Base-by-base conservation (phyloP, 2,797 vertebrate species). In the Gephyroberyx darwinii region DNA sequence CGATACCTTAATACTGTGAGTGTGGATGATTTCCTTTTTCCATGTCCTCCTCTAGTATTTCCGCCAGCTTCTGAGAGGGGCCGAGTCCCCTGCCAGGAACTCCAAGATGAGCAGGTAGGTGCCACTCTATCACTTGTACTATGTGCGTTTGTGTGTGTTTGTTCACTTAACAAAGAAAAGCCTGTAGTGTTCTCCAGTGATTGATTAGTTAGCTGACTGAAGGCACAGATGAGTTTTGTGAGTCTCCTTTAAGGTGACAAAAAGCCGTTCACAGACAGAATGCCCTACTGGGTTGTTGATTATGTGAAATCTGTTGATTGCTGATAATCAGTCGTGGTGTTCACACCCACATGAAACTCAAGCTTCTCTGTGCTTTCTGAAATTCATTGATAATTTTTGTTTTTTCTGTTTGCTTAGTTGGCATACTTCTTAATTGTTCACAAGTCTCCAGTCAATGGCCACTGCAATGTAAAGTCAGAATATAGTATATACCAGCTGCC, bases 81-180 rank as follows among this genome's bases (percentile, higher is more conserved):
- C 96, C 20, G 97, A 99, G 87, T 98, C 97, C 59, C 97, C 97
- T 54, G 95, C 96, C 22, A 95, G 97, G 77, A 98, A 96, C 85
- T 98, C 96, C 2, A 98, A 93, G 84, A 96, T 96, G 88, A 98
- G 95, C 94, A 97, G 96, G 97, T 98, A 86, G 20, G 72, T 69
- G 54, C 75, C 41, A 20, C 31, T 77, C 47, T 16, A 41, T 1
- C 54, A 9, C 6, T 5, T n/a, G 17, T 48, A 8, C 35, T 45
- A 12, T 41, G 41, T 41, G 59, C 58, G 52, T 58, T n/a, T 43
- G 16, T 17, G 5, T 61, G 41, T n/a, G 10, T 37, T 13, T 43
- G 22, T 20, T 16, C 39, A 48, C 58, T 22, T 26, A n/a, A 20
- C 26, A 2, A 55, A 53, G 8, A 17, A 9, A 35, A 30, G 14